Evolutionary conservation across 2,888 invertebrate genomes (phyloP).

Genomic region (Polyommatus icarus): DNA sequence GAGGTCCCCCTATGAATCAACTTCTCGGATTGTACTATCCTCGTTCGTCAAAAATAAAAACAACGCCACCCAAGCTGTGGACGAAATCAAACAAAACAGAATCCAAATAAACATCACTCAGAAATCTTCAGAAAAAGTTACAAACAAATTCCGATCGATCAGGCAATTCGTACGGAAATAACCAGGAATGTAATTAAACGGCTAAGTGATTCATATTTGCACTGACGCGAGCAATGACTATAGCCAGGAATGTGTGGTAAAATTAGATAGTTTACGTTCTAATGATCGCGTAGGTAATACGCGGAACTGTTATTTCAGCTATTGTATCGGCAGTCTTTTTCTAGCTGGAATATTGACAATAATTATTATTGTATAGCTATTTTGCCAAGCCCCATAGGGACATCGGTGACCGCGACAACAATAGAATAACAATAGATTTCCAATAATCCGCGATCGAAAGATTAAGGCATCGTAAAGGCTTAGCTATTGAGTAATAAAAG

Average conservation of each 20-base stretch:
- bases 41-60: not conserved
- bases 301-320: not conserved
- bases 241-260: not conserved
- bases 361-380: not conserved
- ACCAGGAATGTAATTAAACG: constrained; percentile 14
- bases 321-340: not conserved
- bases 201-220: constrained; percentile 4
- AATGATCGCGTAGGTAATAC: not conserved
- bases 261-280: constrained; percentile 15
- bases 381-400: too few species aligned
- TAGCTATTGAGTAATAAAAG: too few species aligned
- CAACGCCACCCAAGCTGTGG: not conserved
- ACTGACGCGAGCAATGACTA: constrained; percentile 11
- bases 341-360: not conserved
- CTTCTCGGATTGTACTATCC: not conserved
- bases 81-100: not conserved
- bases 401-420: too few species aligned
- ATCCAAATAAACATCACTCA: constrained; percentile 5
- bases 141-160: constrained; percentile 11
- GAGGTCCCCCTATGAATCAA: too few species aligned
- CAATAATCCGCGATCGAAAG: too few species aligned
- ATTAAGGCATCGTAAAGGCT: too few species aligned
- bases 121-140: not conserved
- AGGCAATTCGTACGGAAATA: not conserved
- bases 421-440: too few species aligned